A percentile compares a stretch with the other conserved stretches of the same genome.
phyloP scores from a whole-genome alignment of 1,140 invertebrate genomes.

The Euura lappo region DNA sequence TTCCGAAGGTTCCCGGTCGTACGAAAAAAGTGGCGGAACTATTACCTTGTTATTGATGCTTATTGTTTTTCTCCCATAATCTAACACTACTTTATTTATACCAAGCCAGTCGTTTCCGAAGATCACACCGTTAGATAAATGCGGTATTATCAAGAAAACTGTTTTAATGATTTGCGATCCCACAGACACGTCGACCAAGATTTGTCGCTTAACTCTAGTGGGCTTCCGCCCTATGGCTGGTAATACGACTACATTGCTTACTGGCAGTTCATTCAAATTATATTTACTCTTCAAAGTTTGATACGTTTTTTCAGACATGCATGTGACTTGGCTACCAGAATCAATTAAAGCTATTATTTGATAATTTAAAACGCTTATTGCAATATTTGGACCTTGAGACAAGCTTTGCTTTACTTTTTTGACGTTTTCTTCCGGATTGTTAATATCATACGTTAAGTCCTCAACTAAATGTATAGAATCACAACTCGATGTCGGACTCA shows the following conservation, averaged over 20 bases:
- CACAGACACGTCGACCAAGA: not conserved
- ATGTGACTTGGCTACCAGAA: conserved; percentile 21
- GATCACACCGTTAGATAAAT: conserved; percentile 14
- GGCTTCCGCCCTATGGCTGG: conserved; percentile 16
- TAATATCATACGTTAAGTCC: not conserved
- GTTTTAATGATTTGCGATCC: not conserved
- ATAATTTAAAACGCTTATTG: not conserved
- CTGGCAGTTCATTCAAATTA: conserved; percentile 9
- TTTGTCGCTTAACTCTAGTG: conserved; percentile 14
- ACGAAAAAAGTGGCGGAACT: not conserved
- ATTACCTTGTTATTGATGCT: not conserved
- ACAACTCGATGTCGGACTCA: not conserved
- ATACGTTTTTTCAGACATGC: conserved; percentile 24
- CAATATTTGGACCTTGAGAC: not conserved
- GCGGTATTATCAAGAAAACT: conserved; percentile 14
- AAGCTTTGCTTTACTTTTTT: not conserved
- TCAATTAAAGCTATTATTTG: conserved; percentile 1
- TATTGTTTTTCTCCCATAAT: conserved; percentile 1
- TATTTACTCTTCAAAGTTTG: conserved; percentile 11
- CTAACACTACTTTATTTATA: conserved; percentile 5
- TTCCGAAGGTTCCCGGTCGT: not conserved
- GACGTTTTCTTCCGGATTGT: not conserved
- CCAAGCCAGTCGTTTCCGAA: conserved; percentile 24
- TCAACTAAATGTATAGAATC: not conserved
- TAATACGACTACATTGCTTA: conserved; percentile 14